Base-by-base conservation (phyloP, 2,888 invertebrate species). In the Epirrita christyi region DNA sequence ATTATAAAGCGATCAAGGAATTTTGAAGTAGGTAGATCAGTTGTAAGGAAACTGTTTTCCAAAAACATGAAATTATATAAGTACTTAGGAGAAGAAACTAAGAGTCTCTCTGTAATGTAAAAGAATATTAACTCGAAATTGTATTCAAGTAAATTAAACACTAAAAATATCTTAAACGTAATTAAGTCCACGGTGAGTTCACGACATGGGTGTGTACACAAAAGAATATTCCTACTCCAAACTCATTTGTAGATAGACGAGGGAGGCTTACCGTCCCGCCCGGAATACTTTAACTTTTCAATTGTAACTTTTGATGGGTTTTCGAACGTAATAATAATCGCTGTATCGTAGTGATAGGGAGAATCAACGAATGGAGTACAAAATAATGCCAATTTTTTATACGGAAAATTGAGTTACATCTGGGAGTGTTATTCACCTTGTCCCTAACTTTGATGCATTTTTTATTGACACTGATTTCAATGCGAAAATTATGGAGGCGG, bases 251-350 rank as follows among this genome's bases (percentile, higher is more conserved):
- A 85, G 83, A 84, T 85, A 84, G 84, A 69, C 65, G 67, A 70
- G 85, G 88, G 88, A 82, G 86, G 80, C 81, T 81, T 78, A 81
- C 52, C 80, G 82, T 85, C 85, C 88, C 89, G 74, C 80, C 75
- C 83, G 89, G 91, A 82, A 89, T 90, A 89, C 92, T 91, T 91
- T 92, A 92, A 91, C 91, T 92, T 91, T 92, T 92, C 92, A 92
- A 92, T 92, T 92, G 91, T 88, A 91, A 92, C 91, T 92, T 92
- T 88, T 91, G 92, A 91, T 92, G 91, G 91, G 88, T 91, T 91
- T 91, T 87, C 89, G 86, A 91, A 91, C 86, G 88, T 86, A 91
- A 91, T 91, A 91, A 92, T 91, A 92, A 91, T 91, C 88, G 88
- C 76, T 80, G 80, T 85, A 88, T 88, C 83, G 83, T 74, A 67